Evolutionary conservation across 2,113 vertebrate species (phyloP).

Genomic region (Seriola quinqueradiata): DNA sequence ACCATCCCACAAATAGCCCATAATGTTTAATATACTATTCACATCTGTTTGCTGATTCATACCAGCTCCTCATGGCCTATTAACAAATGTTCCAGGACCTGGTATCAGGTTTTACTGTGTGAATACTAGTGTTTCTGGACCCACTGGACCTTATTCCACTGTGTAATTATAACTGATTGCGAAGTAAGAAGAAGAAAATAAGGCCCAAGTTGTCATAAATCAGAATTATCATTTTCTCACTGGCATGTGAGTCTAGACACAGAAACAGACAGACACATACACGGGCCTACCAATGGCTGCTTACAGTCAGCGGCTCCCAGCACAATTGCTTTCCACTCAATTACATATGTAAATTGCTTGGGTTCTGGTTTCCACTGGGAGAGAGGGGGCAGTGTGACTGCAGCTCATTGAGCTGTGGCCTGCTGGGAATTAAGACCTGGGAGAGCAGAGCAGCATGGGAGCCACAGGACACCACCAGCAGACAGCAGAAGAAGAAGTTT

Average conservation of each 20-base stretch:
- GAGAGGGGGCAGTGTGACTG: constrained; percentile 16
- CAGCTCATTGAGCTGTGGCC: constrained; percentile 44
- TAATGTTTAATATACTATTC: no score
- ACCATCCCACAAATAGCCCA: no score
- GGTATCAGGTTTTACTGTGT: background rate
- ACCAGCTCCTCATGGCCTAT: no score
- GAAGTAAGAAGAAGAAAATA: background rate
- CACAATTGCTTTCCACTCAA: constrained; percentile 70
- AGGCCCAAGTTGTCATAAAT: constrained; percentile 5
- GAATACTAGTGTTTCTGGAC: background rate
- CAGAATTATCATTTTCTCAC: constrained; percentile 7
- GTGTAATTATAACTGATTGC: background rate
- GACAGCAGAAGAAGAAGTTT: constrained; percentile 5
- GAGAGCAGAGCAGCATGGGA: constrained; percentile 34
- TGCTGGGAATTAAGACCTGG: constrained; percentile 43
- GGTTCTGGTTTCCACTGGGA: constrained; percentile 55
- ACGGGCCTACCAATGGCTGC: background rate
- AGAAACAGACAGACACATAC: constrained; percentile 28
- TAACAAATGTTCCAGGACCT: no score
- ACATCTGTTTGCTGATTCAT: no score
- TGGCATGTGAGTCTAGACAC: constrained; percentile 6
- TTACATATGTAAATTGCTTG: constrained; percentile 75
- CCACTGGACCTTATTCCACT: background rate
- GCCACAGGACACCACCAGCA: constrained; percentile 8
- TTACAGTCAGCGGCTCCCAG: background rate